Evolutionary conservation across 2,888 invertebrate species (phyloP), one percentile per base, ranked within the genome.

Genomic region (Lepidochrysops patricia): DNA sequence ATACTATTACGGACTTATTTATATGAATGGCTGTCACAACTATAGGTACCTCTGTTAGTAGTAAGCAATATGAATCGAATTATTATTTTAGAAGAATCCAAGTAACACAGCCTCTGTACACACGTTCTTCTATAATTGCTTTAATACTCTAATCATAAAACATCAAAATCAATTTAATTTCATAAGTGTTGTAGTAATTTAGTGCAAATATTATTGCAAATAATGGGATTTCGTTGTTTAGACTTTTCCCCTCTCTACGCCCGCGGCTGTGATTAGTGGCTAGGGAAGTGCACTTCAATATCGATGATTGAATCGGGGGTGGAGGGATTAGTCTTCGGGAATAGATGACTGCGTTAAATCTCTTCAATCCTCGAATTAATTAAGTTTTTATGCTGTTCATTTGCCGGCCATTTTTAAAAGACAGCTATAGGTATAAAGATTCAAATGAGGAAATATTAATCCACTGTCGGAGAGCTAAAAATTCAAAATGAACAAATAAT

Each of bases 261-360:
- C 58, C 29, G 57, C 29, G 35, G 35, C 26, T 26, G 49, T 54
- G 54, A 54, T 54, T 54, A 54, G 32, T 32, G 32, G 29, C 32
- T 52, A 27, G 54, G 54, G 32, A 32, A 54, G 54, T 32, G 54
- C 57, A 23, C 34, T 57, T 43, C 57, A 34, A 62, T 54, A 60
- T 60, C 60, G 57, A 54, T 54, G 57, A 57, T 60, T 57, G 62
- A 52, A 60, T 60, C 23, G 50, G 52, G 29, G 34, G 43, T 19
- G 29, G 32, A 23, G n/a, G 32, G 49, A 32, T 32, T 54, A 50
- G 50, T 26, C 15, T 54, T 32, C 54, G 58, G 54, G 57, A 58
- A 52, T 57, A 57, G 57, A 37, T 37, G 37, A 37, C 37, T 37
- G 43, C 43, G 23, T 43, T 43, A 19, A 43, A 43, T 43, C 43